Evolutionary conservation across 1,140 invertebrate species (phyloP).

Genomic region (Cyclargus thomasi): DNA sequence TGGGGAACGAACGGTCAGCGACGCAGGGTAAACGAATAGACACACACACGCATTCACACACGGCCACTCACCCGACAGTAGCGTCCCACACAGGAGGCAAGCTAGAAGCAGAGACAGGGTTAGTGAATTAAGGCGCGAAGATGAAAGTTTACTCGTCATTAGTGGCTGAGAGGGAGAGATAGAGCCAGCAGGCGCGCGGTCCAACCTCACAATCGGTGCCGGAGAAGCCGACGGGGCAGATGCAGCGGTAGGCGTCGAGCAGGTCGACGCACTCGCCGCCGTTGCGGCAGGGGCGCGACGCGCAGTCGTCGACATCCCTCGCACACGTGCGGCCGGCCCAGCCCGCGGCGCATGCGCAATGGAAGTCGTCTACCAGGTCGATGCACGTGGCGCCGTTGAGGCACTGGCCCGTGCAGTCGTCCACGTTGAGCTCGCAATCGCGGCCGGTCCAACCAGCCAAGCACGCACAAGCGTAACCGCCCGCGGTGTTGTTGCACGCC

Average conservation of each 20-base stretch:
- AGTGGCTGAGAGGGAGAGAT: neutral
- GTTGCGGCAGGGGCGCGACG: constrained; percentile 87
- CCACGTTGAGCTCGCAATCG: constrained; percentile 91
- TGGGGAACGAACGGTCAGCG: neutral
- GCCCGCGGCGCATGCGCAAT: constrained; percentile 87
- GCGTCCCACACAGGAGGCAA: constrained; percentile 59
- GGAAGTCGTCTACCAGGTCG: constrained; percentile 88
- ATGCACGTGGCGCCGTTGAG: constrained; percentile 90
- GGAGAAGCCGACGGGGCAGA: constrained; percentile 88
- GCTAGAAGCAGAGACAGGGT: constrained; percentile 63
- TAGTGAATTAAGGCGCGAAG: constrained; percentile 51
- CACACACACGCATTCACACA: constrained; percentile 8
- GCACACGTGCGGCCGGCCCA: constrained; percentile 84
- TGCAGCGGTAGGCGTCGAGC: constrained; percentile 87
- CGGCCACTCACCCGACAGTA: constrained; percentile 58
- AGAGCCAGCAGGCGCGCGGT: neutral
- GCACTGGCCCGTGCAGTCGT: constrained; percentile 92
- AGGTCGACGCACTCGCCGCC: constrained; percentile 89
- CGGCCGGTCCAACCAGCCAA: constrained; percentile 90
- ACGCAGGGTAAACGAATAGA: neutral
- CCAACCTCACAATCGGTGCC: constrained; percentile 85
- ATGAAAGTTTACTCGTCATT: constrained; percentile 17
- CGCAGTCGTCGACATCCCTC: constrained; percentile 84
- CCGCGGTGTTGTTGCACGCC: constrained; percentile 86
- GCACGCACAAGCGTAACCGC: constrained; percentile 89